Evolutionary conservation across 2,113 vertebrate species (phyloP).

Genomic region (Pteronura brasiliensis): DNA sequence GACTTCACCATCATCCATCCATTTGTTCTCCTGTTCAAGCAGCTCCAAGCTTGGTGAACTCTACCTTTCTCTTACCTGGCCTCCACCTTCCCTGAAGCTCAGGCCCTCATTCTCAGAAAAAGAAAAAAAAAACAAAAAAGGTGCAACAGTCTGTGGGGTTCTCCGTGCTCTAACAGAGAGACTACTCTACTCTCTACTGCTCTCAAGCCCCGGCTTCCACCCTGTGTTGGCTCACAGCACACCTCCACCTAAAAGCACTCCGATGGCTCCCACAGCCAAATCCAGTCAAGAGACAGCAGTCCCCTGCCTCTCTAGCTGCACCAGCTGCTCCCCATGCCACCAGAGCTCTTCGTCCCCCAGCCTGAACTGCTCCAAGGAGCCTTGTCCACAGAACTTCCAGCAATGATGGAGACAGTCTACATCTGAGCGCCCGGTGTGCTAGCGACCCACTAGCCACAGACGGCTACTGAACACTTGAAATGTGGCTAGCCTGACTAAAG

Average conservation of each 20-base stretch:
- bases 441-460: background rate
- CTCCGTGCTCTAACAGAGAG: background rate
- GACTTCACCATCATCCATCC: background rate
- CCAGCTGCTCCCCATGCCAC: too few species aligned
- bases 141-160: background rate
- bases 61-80: background rate
- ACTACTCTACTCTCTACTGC: background rate
- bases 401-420: background rate
- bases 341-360: background rate
- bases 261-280: background rate
- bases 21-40: background rate
- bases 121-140: background rate
- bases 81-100: background rate
- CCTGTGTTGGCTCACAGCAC: background rate
- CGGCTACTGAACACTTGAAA: background rate
- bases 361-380: background rate
- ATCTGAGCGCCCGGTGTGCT: background rate
- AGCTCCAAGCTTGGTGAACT: background rate
- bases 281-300: background rate
- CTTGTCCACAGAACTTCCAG: background rate
- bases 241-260: background rate
- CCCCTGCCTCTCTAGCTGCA: background rate
- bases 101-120: background rate
- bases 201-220: background rate
- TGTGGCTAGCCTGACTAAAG: background rate